Base-by-base conservation (phyloP, 2,888 invertebrate genomes). In the Philereme transversata region DNA sequence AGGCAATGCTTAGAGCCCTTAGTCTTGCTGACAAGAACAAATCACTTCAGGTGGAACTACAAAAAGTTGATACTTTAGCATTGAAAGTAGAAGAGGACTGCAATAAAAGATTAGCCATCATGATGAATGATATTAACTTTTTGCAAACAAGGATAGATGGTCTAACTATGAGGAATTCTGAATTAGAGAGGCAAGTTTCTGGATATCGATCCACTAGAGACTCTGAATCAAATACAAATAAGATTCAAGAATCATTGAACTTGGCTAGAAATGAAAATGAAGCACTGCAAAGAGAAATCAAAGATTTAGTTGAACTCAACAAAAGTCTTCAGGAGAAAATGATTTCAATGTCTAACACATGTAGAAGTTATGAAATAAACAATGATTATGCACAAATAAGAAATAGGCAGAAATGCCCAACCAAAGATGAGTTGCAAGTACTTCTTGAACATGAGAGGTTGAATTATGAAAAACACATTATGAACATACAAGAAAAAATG, bases 1-100 rank as follows among this genome's bases (percentile, higher is more conserved):
- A 97, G 79, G 97, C 97, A 4, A 97, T 97, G 96, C 90, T 95
- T 48, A 89, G 95, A 69, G 96, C 97, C 5, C 85, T 97, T 47
- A 92, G 92, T 74, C 90, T 96, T 55, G 96, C 96, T n/a, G 95
- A 96, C 69, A 93, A 94, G 71, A 97, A 96, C 75, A 94, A 94
- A 77, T 88, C 88, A 60, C 81, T 97, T 53, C 95, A 96, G 82
- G 94, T 94, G 61, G 96, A 96, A 81, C 77, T 97, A 66, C 93
- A 94, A 67, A 96, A 96, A 77, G 94, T 97, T 51, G 96, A 96
- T 79, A 93, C 94, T 68, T 93, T 96, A 67, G 96, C 97, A 3
- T 82, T 97, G 62, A 94, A 94, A 67, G 95, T 97, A 8, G 97
- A 97, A 87, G 94, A 95, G 43, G 96, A 96, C 76, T 96, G 96